These are phyloP conservation scores for Pseudonaja textilis DNA, from an alignment of 2,113 vertebrate species.

Conservation along the genomic window DNA sequence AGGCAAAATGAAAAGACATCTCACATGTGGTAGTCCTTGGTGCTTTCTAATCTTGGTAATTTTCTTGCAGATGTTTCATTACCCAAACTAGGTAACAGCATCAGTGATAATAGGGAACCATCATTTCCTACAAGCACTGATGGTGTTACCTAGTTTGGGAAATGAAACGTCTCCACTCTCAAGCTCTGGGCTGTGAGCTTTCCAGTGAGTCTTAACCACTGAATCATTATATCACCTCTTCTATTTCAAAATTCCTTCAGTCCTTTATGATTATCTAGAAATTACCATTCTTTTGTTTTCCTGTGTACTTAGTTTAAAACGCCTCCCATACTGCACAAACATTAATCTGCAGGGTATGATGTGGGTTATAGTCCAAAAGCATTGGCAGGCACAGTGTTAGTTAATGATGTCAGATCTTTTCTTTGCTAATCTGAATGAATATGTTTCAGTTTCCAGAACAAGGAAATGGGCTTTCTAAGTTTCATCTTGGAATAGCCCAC, in stretches of 20 bases:
- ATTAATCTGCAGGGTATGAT: neutral
- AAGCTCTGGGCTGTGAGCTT: neutral
- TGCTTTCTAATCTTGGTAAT: no score
- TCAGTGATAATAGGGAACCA: no score
- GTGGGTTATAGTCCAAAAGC: neutral
- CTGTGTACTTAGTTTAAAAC: neutral
- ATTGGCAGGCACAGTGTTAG: neutral
- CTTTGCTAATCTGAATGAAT: neutral
- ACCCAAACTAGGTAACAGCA: no score
- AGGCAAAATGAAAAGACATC: neutral
- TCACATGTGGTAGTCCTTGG: neutral
- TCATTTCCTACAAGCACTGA: no score
- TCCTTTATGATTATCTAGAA: neutral
- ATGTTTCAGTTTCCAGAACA: neutral
- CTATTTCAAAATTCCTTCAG: neutral
- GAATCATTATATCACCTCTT: neutral
- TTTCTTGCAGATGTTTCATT: no score
- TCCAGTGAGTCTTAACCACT: neutral
- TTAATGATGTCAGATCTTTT: neutral
- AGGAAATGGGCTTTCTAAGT: neutral
- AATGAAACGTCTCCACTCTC: neutral
- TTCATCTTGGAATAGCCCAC: neutral
- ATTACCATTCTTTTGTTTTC: neutral
- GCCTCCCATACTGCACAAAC: neutral
- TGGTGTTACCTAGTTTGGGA: no score